Percentiles rank a stretch among this genome's conserved stretches.
Conservation (phyloP, 2,113 vertebrate species). For the Xerus inauris region DNA sequence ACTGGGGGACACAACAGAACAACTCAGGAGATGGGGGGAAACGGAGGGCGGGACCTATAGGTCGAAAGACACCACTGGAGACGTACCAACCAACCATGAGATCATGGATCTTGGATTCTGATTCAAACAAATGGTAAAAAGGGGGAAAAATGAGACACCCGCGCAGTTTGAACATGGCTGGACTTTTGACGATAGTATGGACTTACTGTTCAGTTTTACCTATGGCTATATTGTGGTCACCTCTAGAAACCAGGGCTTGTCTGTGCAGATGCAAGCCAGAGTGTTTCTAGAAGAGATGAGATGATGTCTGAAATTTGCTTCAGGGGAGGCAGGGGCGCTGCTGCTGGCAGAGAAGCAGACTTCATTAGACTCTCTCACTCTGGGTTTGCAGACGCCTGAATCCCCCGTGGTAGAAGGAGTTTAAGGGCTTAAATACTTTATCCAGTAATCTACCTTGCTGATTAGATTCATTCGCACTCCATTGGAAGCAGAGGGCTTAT, state of each 20-base stretch:
- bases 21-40: background rate
- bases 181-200: background rate
- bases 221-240: background rate
- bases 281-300: no score
- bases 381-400: background rate
- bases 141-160: no score
- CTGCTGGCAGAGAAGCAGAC: fast-evolving
- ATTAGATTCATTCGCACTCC: background rate
- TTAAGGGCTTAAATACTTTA: background rate
- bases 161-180: no score
- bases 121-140: background rate
- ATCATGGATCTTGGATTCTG: background rate
- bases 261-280: background rate
- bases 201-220: background rate
- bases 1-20: background rate
- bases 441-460: conserved; percentile 7
- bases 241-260: background rate
- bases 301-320: background rate
- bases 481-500: background rate
- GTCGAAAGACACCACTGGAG: no score
- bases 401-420: background rate
- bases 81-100: fast-evolving
- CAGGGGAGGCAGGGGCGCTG: background rate
- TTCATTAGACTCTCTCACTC: background rate
- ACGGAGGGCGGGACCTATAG: background rate